A percentile compares a stretch with the other conserved stretches of the same genome.
Evolutionary conservation across 2,113 vertebrate genomes (phyloP).

Genomic region (Sigmodon hispidus): DNA sequence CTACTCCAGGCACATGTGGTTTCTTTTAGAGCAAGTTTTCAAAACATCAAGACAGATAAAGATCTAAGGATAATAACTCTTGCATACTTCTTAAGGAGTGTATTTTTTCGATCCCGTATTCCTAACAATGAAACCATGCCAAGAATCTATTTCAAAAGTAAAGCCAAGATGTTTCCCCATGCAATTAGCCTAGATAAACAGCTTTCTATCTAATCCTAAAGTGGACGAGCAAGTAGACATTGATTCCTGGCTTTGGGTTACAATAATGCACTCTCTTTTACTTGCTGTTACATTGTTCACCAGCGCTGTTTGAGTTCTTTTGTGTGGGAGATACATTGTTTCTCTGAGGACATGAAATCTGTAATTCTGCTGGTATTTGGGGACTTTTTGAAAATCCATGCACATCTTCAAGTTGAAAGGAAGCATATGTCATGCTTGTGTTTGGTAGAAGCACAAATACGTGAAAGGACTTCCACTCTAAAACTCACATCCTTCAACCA

Average conservation of each 20-base stretch:
- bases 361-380: conserved; percentile 30
- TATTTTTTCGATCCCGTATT: conserved; percentile 51
- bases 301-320: not conserved
- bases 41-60: conserved; percentile 63
- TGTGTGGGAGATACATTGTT: not conserved
- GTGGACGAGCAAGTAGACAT: conserved; percentile 54
- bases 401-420: conserved; percentile 43
- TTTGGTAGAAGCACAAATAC: not conserved
- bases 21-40: conserved; percentile 64
- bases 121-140: conserved; percentile 63
- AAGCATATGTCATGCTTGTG: not conserved
- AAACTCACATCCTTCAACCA: conserved; percentile 24
- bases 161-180: conserved; percentile 50
- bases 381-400: conserved; percentile 32
- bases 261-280: not conserved
- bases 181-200: conserved; percentile 51
- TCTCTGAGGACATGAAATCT: conserved; percentile 27
- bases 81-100: conserved; percentile 45
- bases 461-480: not conserved
- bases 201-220: conserved; percentile 59
- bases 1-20: not conserved
- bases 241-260: not conserved
- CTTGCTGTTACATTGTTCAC: not conserved
- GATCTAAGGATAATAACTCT: conserved; percentile 65
- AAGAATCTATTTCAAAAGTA: conserved; percentile 62